These are phyloP conservation scores for Bombus consobrinus DNA, from an alignment of 1,140 invertebrate genomes.

Conservation along the genomic window DNA sequence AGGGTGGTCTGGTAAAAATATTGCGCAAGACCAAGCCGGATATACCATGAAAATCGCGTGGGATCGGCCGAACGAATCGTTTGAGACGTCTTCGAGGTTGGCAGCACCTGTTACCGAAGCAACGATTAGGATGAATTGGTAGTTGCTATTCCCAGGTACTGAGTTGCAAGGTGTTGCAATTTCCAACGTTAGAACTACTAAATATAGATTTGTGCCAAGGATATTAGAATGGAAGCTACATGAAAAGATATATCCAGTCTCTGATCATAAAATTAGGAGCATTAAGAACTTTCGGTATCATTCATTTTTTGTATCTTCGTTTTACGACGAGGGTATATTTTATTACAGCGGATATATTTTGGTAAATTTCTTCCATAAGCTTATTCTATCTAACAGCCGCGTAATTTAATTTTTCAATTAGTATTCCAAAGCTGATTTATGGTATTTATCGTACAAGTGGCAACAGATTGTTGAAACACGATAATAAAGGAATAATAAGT, in stretches of 20 bases:
- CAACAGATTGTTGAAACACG: constrained; percentile 60
- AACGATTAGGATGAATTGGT: not conserved
- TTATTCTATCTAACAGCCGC: not conserved
- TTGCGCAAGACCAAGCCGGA: constrained; percentile 42
- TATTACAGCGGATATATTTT: too few relatives aligned
- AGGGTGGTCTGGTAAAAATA: not conserved
- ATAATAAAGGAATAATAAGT: constrained; percentile 71
- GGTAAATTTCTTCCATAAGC: not conserved
- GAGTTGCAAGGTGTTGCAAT: not conserved
- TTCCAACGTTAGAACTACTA: too few relatives aligned
- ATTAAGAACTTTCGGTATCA: too few relatives aligned
- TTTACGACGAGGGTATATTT: too few relatives aligned
- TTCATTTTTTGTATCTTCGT: too few relatives aligned
- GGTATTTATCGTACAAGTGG: constrained; percentile 63
- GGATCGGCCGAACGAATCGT: constrained; percentile 53
- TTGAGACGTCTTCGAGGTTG: constrained; percentile 58
- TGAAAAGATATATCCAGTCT: too few relatives aligned
- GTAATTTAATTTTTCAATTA: constrained; percentile 55
- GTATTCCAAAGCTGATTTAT: constrained; percentile 71
- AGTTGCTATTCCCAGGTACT: constrained; percentile 16
- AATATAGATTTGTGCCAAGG: too few relatives aligned
- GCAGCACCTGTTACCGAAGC: constrained; percentile 72
- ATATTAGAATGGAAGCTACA: not conserved
- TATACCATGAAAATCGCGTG: constrained; percentile 51
- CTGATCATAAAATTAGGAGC: too few relatives aligned